Evolutionary conservation across 2,113 vertebrate species (phyloP).

Genomic region (Syngnathoides biaculeatus): DNA sequence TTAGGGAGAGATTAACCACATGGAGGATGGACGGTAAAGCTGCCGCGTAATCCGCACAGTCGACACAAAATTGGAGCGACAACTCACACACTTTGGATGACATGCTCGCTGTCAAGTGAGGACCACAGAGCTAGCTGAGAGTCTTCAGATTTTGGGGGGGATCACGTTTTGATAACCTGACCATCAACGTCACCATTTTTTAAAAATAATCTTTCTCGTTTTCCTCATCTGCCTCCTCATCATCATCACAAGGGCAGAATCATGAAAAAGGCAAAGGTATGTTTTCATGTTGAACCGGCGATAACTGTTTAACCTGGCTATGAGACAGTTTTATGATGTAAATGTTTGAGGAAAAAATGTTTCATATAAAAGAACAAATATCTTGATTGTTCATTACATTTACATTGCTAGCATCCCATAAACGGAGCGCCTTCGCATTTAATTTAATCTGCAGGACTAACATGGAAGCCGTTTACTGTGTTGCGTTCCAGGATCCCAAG

Average conservation of each 20-base stretch:
- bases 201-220: too few species aligned
- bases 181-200: not conserved
- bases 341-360: not conserved
- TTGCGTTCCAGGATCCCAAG: not conserved
- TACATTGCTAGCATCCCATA: not conserved
- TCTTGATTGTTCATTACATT: not conserved
- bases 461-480: constrained; percentile 7
- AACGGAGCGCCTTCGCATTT: constrained; percentile 9
- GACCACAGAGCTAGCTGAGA: not conserved
- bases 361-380: not conserved
- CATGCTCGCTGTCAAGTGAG: not conserved
- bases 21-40: constrained; percentile 57
- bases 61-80: constrained; percentile 46
- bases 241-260: constrained; percentile 30
- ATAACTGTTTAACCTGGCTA: not conserved
- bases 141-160: constrained; percentile 3
- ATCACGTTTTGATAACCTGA: constrained; percentile 2
- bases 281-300: constrained; percentile 16
- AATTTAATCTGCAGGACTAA: constrained; percentile 25
- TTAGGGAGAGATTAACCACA: constrained; percentile 68
- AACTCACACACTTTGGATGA: constrained; percentile 16
- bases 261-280: constrained; percentile 95
- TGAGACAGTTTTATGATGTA: not conserved
- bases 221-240: not conserved
- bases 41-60: constrained; percentile 54